These are phyloP conservation scores for Drosophila borealis DNA, from an alignment of 2,888 invertebrate species.

Conservation along the genomic window DNA sequence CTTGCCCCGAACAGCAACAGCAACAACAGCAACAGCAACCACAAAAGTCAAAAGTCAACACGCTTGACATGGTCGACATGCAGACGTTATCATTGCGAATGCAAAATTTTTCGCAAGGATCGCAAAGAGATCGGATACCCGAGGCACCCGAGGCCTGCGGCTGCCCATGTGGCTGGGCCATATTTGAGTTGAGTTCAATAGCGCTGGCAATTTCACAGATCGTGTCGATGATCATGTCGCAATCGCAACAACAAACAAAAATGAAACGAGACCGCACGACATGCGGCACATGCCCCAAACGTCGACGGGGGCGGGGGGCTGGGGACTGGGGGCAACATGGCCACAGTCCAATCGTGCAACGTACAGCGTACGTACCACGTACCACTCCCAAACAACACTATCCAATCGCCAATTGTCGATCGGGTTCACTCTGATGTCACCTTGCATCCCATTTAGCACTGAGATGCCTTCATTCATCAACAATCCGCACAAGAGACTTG, in stretches of 20 bases:
- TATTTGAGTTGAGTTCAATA: slow-evolving; percentile 75
- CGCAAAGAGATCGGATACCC: slow-evolving; percentile 20
- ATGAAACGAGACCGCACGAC: slow-evolving; percentile 74
- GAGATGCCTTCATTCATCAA: slow-evolving; percentile 22
- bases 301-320: no score
- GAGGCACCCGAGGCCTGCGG: slow-evolving; percentile 17
- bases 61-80: slow-evolving; percentile 79
- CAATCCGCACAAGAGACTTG: slow-evolving; percentile 5
- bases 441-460: slow-evolving; percentile 38
- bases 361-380: background rate
- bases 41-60: slow-evolving; percentile 81
- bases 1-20: slow-evolving; percentile 26
- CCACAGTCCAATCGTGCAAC: slow-evolving; percentile 17
- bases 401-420: slow-evolving; percentile 28
- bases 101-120: slow-evolving; percentile 58
- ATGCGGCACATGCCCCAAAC: slow-evolving; percentile 68
- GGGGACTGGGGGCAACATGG: slow-evolving; percentile 8
- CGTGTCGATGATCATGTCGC: slow-evolving; percentile 80
- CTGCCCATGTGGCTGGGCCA: slow-evolving; percentile 49
- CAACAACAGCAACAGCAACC: slow-evolving; percentile 22
- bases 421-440: slow-evolving; percentile 63
- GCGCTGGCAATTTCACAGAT: slow-evolving; percentile 72
- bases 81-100: slow-evolving; percentile 76
- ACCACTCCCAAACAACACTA: slow-evolving; percentile 39
- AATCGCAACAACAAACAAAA: slow-evolving; percentile 65